Conservation (phyloP, 2,888 invertebrate species). For the Rotaria macrura region DNA sequence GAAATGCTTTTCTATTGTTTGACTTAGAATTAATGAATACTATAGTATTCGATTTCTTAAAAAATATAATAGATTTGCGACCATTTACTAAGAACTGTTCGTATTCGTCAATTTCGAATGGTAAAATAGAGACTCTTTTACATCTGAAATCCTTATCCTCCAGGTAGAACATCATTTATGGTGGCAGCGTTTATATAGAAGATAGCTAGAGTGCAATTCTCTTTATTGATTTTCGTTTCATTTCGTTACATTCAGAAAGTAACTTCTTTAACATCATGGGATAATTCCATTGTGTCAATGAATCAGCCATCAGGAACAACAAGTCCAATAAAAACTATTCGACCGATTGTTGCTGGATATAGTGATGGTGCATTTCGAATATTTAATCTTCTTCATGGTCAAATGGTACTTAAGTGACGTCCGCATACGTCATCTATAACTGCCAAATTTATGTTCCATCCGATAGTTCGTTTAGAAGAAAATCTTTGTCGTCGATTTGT, state of each 20-base stretch:
- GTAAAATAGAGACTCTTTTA: too few species aligned
- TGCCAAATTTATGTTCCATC: conserved; percentile 44
- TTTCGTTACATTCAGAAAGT: neutral
- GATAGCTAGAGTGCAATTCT: conserved; percentile 1
- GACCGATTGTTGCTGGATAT: conserved; percentile 42
- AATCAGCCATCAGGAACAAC: neutral
- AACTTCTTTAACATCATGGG: conserved; percentile 16
- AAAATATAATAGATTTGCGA: too few species aligned
- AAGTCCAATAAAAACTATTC: neutral
- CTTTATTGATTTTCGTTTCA: too few species aligned
- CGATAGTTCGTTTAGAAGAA: conserved; percentile 40
- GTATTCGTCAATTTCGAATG: too few species aligned
- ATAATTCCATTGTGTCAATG: neutral
- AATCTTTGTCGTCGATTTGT: neutral
- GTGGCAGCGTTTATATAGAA: too few species aligned
- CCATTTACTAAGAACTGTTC: too few species aligned
- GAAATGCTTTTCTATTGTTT: too few species aligned
- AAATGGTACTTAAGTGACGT: conserved; percentile 47
- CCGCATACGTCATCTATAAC: conserved; percentile 46
- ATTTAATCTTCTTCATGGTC: conserved; percentile 47
- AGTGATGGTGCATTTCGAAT: conserved; percentile 47
- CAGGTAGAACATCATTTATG: too few species aligned
- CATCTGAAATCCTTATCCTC: too few species aligned
- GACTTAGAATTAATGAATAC: too few species aligned
- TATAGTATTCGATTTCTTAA: too few species aligned